Evolutionary conservation across 2,797 vertebrate species (phyloP).

Genomic region (Glossophaga mutica): DNA sequence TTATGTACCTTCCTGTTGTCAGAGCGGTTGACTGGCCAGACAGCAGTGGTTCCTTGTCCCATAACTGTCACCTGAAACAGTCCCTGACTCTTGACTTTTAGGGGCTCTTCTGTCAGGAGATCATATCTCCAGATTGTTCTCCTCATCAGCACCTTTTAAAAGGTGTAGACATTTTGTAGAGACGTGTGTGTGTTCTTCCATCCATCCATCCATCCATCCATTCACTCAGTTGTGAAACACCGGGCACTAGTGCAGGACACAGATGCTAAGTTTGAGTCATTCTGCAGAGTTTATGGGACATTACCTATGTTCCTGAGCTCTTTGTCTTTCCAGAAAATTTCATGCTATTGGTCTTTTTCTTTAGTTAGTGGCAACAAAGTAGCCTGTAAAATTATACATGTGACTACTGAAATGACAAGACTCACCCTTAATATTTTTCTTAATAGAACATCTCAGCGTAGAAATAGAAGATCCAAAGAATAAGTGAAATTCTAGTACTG

Average conservation of each 20-base stretch:
- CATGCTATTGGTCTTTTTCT: neutral
- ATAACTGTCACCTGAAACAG: neutral
- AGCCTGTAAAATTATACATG: neutral
- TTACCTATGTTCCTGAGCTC: neutral
- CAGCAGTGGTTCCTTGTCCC: neutral
- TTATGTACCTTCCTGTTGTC: neutral
- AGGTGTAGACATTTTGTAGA: neutral
- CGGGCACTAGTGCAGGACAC: neutral
- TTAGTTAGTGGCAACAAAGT: constrained; percentile 9
- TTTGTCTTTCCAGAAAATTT: constrained; percentile 31
- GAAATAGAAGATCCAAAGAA: constrained; percentile 18
- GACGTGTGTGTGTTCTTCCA: neutral
- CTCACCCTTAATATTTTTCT: neutral
- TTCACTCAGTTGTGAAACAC: neutral
- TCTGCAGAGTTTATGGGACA: neutral
- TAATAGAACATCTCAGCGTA: neutral
- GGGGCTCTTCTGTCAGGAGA: neutral
- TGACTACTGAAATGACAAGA: neutral
- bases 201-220: neutral
- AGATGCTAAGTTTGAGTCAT: neutral
- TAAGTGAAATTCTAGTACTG: neutral
- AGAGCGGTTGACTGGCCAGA: neutral
- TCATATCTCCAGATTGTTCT: neutral
- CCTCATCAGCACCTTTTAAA: neutral
- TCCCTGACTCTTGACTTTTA: neutral